Conservation (phyloP, 2,888 invertebrate genomes). For the Didymodactylos carnosus region DNA sequence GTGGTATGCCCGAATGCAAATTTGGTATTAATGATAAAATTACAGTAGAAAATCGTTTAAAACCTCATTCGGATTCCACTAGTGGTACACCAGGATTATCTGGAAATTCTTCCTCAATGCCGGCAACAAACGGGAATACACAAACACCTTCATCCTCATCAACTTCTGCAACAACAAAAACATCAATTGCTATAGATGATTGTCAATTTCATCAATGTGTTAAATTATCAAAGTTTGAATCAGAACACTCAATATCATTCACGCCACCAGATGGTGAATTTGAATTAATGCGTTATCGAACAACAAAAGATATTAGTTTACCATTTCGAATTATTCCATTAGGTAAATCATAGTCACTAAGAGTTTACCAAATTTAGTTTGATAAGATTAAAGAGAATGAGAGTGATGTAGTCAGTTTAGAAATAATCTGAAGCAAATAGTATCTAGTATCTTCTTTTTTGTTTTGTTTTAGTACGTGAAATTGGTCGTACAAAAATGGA, state of each 20-base stretch:
- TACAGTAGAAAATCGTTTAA: constrained; percentile 55
- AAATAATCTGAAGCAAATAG: too few species aligned
- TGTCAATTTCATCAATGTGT: constrained; percentile 99
- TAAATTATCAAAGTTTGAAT: constrained; percentile 96
- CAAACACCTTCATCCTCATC: too few species aligned
- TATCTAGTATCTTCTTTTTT: too few species aligned
- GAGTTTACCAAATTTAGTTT: too few species aligned
- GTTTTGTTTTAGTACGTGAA: constrained; percentile 6
- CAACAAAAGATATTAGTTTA: constrained; percentile 94
- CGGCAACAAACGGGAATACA: too few species aligned
- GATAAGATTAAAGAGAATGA: too few species aligned
- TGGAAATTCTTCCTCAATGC: background rate
- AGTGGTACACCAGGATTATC: constrained; percentile 47
- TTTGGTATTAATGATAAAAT: constrained; percentile 99
- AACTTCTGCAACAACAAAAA: background rate
- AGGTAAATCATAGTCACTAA: too few species aligned
- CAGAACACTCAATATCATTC: constrained; percentile 97
- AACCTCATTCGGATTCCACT: background rate
- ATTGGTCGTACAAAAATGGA: constrained; percentile 98
- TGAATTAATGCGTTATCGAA: constrained; percentile 97
- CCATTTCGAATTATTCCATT: constrained; percentile 97
- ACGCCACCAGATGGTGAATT: constrained; percentile 99
- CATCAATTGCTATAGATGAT: constrained; percentile 97
- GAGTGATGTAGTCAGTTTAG: too few species aligned
- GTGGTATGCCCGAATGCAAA: constrained; percentile 99